Evolutionary conservation across 2,888 invertebrate species (phyloP), one percentile per base, ranked within the genome.

Genomic region (Osedax frankpressi): DNA sequence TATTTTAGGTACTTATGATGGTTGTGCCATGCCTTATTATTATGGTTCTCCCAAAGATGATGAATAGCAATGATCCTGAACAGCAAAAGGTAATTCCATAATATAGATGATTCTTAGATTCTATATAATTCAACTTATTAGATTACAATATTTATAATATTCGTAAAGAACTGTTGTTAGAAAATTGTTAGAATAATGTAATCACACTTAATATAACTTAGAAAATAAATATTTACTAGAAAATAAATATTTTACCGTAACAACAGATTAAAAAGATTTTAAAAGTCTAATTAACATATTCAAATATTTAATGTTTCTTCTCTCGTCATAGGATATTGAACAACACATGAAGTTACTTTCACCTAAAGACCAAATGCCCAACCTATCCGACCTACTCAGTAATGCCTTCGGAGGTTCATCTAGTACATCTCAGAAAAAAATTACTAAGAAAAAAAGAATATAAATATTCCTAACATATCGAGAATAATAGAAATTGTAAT

Each of bases 311-410:
- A 60, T 63, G 70, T 76, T 29, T 72, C 44, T 70, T 75, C 67
- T 71, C 68, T 73, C 27, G 74, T 75, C 94, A 87, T 93, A 95
- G 85, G 85, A 86, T 76, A 84, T 87, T 83, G 93, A 94, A 82
- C 90, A 81, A 24, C 82, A 84, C 74, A 82, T 91, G 81, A 91
- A 89, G 82, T 87, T 92, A 80, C 77, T 84, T 11, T 83, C 80
- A 73, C 89, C 90, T 0, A 88, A 89, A 77, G 89, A 90, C 77
- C 93, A 93, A 78, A 90, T 96, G 89, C 86, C 86, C 1, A 97
- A 97, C 86, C 90, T 98, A 87, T 93, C 94, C 0, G 97, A 98
- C 85, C 89, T 94, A 87, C 88, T 98, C 76, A 92, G 96, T 0
- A 89, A 90, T 44, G 89, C 90, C 79, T 89, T 95, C 78, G 90